These are phyloP conservation scores for Pogonognathellus flavescens DNA, from an alignment of 1,140 invertebrate genomes.

Conservation along the genomic window DNA sequence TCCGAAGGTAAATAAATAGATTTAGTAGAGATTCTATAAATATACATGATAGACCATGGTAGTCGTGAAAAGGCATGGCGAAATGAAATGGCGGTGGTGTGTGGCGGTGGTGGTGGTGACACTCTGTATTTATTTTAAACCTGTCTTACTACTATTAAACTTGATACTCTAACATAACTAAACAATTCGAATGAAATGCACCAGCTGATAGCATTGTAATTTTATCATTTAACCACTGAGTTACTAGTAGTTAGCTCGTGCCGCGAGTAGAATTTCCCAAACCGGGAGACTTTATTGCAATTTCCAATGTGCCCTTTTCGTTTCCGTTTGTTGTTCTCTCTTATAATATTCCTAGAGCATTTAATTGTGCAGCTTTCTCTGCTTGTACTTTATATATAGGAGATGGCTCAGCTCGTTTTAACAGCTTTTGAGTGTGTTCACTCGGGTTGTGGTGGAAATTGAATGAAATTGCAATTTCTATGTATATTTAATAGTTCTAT, in stretches of 20 bases:
- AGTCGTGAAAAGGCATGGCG: no score
- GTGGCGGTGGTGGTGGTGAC: no score
- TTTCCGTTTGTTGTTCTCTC: background rate
- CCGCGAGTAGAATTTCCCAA: background rate
- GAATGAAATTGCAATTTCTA: conserved; percentile 10
- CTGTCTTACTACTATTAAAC: background rate
- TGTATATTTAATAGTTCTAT: background rate
- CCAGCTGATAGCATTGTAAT: conserved; percentile 27
- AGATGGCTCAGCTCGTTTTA: background rate
- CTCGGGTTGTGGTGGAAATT: background rate
- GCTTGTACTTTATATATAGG: background rate
- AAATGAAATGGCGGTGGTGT: no score
- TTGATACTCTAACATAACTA: background rate
- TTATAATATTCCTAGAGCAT: background rate
- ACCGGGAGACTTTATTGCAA: background rate
- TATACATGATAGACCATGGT: no score
- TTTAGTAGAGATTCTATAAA: no score
- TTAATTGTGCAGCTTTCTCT: background rate
- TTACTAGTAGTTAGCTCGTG: no score
- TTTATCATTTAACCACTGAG: background rate
- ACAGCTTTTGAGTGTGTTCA: background rate
- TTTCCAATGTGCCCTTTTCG: background rate
- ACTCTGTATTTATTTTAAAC: conserved; percentile 7
- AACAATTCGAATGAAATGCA: conserved; percentile 30
- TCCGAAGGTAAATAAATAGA: no score